These are phyloP conservation scores for Gandaritis pyraliata DNA, from an alignment of 2,888 invertebrate species.

Conservation along the genomic window DNA sequence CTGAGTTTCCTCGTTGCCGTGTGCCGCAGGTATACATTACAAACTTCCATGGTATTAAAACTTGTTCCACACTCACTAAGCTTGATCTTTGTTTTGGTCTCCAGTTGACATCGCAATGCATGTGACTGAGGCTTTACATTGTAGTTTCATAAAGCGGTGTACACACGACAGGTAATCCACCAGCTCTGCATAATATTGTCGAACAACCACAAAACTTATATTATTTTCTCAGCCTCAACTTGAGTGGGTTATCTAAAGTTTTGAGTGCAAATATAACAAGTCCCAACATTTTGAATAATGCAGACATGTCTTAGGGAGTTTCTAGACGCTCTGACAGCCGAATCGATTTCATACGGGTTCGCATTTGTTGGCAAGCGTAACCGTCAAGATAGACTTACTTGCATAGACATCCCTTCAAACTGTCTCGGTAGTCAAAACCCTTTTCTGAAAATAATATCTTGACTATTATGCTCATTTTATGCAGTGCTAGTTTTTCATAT, in stretches of 20 bases:
- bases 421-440: too few species aligned
- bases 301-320: conserved; percentile 51
- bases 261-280: conserved; percentile 75
- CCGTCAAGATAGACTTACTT: too few species aligned
- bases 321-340: conserved; percentile 15
- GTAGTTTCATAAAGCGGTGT: conserved; percentile 50
- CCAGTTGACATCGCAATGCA: conserved; percentile 35
- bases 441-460: too few species aligned
- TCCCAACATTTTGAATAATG: conserved; percentile 69
- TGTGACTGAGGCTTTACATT: conserved; percentile 50
- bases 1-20: conserved; percentile 16
- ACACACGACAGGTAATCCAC: conserved; percentile 56
- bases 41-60: conserved; percentile 39
- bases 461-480: too few species aligned
- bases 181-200: conserved; percentile 43
- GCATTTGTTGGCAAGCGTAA: neutral
- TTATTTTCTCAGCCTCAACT: conserved; percentile 67
- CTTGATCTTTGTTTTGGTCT: conserved; percentile 40
- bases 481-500: too few species aligned
- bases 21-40: conserved; percentile 25
- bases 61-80: conserved; percentile 29
- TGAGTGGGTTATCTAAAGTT: conserved; percentile 72
- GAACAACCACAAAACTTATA: conserved; percentile 61
- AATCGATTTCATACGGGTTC: conserved; percentile 5
- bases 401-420: too few species aligned